Percentiles rank a stretch among this genome's conserved stretches.
Evolutionary conservation across 1,140 invertebrate genomes (phyloP).

Genomic region (Steinernema feltiae): DNA sequence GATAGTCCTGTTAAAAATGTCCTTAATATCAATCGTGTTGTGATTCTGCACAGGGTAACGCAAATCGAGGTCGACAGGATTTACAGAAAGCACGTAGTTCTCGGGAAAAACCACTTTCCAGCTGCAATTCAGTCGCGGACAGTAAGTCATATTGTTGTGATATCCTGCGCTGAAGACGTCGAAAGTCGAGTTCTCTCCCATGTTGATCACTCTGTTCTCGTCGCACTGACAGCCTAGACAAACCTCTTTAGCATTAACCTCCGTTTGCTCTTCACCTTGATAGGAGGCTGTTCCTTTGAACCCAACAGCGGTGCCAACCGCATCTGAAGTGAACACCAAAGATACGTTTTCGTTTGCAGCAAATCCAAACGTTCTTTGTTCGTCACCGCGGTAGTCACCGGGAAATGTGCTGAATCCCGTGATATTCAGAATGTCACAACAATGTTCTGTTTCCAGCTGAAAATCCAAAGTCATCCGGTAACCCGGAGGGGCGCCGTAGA

Average conservation of each 20-base stretch:
- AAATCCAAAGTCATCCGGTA: neutral
- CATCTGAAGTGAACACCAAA: neutral
- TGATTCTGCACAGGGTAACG: neutral
- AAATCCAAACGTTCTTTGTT: neutral
- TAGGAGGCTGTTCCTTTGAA: neutral
- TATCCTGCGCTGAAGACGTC: constrained; percentile 1
- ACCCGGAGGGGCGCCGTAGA: neutral
- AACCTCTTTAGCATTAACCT: neutral
- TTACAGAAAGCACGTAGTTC: neutral
- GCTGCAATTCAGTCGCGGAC: neutral
- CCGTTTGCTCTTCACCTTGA: neutral
- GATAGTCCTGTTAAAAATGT: neutral
- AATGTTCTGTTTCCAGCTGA: neutral
- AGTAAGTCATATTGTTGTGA: neutral
- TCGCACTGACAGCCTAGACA: neutral
- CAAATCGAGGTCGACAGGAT: neutral
- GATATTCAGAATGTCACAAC: neutral
- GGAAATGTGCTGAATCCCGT: neutral
- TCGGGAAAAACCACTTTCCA: neutral
- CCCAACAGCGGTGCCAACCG: neutral
- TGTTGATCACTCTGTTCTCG: neutral
- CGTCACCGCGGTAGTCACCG: neutral
- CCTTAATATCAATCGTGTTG: neutral
- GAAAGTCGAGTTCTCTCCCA: neutral
- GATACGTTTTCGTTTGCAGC: neutral